Percentiles rank a stretch among this genome's conserved stretches.
phyloP scores from a whole-genome alignment of 2,888 invertebrate genomes.

The Drosophila imparisetae region DNA sequence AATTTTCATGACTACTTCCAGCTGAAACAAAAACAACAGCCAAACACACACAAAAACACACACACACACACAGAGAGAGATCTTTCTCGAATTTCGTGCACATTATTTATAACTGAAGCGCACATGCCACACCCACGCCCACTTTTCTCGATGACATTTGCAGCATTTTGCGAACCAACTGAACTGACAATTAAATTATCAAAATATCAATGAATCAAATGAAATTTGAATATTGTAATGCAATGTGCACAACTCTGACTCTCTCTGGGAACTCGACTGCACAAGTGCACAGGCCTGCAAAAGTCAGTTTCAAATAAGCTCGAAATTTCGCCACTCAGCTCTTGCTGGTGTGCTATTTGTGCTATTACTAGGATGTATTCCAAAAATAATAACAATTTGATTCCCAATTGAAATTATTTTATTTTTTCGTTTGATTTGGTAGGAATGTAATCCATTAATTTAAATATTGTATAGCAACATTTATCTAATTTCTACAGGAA shows the following conservation, averaged over 20 bases:
- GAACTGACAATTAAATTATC: slow-evolving; percentile 29
- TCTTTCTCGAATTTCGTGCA: slow-evolving; percentile 31
- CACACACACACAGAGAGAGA: background rate
- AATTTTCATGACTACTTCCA: slow-evolving; percentile 63
- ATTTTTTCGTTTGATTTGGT: no score
- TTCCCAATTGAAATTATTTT: background rate
- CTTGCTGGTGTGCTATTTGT: background rate
- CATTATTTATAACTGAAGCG: slow-evolving; percentile 48
- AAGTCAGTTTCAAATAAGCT: background rate
- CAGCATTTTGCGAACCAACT: slow-evolving; percentile 12
- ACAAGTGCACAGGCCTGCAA: background rate
- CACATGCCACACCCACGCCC: background rate
- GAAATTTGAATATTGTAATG: slow-evolving; percentile 10
- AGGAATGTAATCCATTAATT: background rate
- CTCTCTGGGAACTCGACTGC: background rate
- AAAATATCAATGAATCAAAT: slow-evolving; percentile 2
- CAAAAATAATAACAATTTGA: background rate
- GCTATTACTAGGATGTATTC: background rate
- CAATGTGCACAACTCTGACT: background rate
- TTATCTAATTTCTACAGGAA: background rate
- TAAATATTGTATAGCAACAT: background rate
- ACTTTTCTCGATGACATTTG: slow-evolving; percentile 1
- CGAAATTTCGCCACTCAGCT: background rate
- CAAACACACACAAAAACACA: slow-evolving; percentile 6
- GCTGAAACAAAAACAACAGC: slow-evolving; percentile 19